Percentiles rank a stretch among this genome's conserved stretches.
phyloP scores from a whole-genome alignment of 1,140 invertebrate species.

The Drosophila santomea region DNA sequence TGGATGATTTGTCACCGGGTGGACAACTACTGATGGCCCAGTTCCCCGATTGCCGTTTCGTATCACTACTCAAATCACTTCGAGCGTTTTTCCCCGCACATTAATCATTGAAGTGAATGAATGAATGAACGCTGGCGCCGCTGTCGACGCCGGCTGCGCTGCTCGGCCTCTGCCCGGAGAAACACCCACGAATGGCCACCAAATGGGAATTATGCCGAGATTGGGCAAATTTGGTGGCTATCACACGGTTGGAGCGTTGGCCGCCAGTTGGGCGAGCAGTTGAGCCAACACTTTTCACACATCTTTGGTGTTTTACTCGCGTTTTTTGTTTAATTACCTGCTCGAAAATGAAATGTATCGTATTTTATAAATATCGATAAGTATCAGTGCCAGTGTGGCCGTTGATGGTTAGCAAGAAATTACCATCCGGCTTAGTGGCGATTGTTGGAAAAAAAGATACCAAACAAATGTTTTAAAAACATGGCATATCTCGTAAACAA shows the following conservation, averaged over 20 bases:
- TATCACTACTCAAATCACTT: conserved; percentile 34
- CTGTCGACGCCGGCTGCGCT: conserved; percentile 30
- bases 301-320: conserved; percentile 36
- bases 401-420: not conserved
- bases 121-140: conserved; percentile 33
- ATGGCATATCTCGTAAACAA: too few relatives aligned
- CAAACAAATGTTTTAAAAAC: too few relatives aligned
- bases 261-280: not conserved
- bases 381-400: not conserved
- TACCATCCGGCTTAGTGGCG: not conserved
- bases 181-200: conserved; percentile 37
- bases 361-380: conserved; percentile 9
- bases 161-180: conserved; percentile 31
- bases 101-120: conserved; percentile 56
- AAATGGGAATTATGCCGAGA: too few relatives aligned
- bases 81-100: conserved; percentile 20
- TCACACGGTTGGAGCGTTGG: not conserved
- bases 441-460: not conserved
- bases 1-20: conserved; percentile 18
- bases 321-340: conserved; percentile 43
- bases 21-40: conserved; percentile 37
- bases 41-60: conserved; percentile 32
- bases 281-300: conserved; percentile 37
- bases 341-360: conserved; percentile 18
- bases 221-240: not conserved